Conservation (phyloP, 2,888 invertebrate genomes). For the Epirrita christyi region DNA sequence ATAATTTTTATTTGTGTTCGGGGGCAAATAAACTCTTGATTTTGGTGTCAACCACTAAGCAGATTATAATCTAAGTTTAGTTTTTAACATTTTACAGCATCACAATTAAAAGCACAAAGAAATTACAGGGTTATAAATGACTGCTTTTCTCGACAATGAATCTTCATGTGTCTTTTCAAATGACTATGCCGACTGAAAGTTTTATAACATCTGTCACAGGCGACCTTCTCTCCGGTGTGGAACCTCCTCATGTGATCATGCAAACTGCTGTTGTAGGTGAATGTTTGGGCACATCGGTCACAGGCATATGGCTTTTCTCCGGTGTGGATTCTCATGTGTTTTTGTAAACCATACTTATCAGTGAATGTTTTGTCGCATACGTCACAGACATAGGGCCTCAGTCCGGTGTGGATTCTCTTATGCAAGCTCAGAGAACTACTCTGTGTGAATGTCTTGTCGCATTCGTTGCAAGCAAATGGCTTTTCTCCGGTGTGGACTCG, state of each 20-base stretch:
- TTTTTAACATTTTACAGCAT: too few species aligned
- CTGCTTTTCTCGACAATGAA: background rate
- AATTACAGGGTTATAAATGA: too few species aligned
- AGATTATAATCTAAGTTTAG: too few species aligned
- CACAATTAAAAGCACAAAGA: too few species aligned
- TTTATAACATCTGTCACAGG: background rate
- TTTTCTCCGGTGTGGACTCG: conserved; percentile 6
- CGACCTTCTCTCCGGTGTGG: background rate
- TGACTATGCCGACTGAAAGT: background rate
- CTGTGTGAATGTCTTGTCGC: conserved; percentile 9
- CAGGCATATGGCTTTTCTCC: too few species aligned
- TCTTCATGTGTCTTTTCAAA: background rate
- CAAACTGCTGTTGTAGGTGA: background rate
- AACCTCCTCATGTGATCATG: background rate
- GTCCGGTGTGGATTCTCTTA: background rate
- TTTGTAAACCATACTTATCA: conserved; percentile 9
- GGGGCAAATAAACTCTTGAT: too few species aligned
- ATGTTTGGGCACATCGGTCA: background rate
- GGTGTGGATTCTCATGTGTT: conserved; percentile 1
- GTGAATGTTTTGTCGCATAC: conserved; percentile 14
- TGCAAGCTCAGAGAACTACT: conserved; percentile 5
- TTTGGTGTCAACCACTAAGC: too few species aligned
- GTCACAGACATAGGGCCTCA: conserved; percentile 7
- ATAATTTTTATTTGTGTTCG: too few species aligned
- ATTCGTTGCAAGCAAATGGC: conserved; percentile 4